Evolutionary conservation across 2,888 invertebrate species (phyloP).

Genomic region (Phytoseiulus persimilis): DNA sequence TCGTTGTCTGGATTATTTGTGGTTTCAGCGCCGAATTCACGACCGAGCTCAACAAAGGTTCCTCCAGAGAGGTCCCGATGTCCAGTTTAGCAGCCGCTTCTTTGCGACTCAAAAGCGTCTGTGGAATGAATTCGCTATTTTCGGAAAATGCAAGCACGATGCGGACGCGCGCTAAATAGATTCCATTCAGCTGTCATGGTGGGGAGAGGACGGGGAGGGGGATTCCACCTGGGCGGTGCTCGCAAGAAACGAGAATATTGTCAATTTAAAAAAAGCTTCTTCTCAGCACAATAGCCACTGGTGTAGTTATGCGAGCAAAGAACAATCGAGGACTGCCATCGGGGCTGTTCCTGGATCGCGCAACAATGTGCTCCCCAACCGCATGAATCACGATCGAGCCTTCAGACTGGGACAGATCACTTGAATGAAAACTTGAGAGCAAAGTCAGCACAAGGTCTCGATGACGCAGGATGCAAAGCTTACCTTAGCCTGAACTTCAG

Average conservation of each 20-base stretch:
- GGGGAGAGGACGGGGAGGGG: too few relatives aligned
- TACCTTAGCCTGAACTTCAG: constrained; percentile 29
- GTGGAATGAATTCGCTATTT: background rate
- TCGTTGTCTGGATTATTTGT: background rate
- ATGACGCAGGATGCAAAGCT: background rate
- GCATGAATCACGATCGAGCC: too few relatives aligned
- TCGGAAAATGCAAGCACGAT: background rate
- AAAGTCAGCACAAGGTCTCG: background rate
- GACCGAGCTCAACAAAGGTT: constrained; percentile 21
- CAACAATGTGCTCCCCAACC: too few relatives aligned
- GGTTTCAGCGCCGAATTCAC: constrained; percentile 15
- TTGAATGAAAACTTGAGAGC: too few relatives aligned
- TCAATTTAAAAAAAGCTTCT: too few relatives aligned
- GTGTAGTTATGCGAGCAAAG: too few relatives aligned
- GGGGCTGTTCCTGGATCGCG: too few relatives aligned
- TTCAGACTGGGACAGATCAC: too few relatives aligned
- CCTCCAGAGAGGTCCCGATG: constrained; percentile 6
- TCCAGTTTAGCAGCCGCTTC: constrained; percentile 21
- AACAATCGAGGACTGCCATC: too few relatives aligned
- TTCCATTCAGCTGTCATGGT: background rate
- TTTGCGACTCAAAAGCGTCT: constrained; percentile 34
- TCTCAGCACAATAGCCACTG: too few relatives aligned
- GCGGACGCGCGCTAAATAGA: background rate
- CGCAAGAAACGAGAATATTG: too few relatives aligned
- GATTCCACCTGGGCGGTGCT: too few relatives aligned